Evolutionary conservation across 2,113 vertebrate genomes (phyloP).

Genomic region (Greenwoodochromis staneri): DNA sequence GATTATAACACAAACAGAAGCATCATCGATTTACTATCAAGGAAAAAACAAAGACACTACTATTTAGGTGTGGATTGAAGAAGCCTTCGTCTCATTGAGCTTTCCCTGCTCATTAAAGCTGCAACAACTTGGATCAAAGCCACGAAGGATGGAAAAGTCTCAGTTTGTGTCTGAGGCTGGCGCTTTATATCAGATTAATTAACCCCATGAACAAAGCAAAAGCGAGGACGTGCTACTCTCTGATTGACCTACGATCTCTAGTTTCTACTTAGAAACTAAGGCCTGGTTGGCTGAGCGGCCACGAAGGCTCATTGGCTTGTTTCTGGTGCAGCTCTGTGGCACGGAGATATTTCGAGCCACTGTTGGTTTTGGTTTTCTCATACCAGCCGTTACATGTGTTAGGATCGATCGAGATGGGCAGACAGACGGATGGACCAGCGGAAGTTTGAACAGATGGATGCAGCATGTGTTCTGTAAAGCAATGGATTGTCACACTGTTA

Average conservation of each 20-base stretch:
- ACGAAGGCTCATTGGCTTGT: too few species aligned
- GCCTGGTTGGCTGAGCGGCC: background rate
- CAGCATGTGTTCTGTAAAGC: background rate
- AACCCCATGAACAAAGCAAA: background rate
- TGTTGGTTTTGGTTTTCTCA: background rate
- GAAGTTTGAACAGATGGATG: accelerated
- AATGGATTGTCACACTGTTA: background rate
- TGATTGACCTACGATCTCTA: background rate
- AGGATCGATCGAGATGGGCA: background rate
- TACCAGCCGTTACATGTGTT: background rate
- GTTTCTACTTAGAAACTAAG: background rate
- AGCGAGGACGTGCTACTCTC: background rate
- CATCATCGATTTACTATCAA: background rate
- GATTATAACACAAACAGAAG: background rate
- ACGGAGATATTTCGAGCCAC: background rate
- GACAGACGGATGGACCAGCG: background rate
- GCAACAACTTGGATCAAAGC: background rate
- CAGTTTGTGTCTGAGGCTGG: background rate
- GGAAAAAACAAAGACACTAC: background rate
- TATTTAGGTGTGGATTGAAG: background rate
- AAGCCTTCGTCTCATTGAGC: background rate
- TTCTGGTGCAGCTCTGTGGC: background rate
- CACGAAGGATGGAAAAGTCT: background rate
- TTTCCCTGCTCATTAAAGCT: background rate
- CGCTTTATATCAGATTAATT: background rate